A percentile compares a stretch with the other conserved stretches of the same genome.
These are phyloP conservation scores for Psettodes erumei DNA, from an alignment of 2,113 vertebrate species.

Conservation along the genomic window DNA sequence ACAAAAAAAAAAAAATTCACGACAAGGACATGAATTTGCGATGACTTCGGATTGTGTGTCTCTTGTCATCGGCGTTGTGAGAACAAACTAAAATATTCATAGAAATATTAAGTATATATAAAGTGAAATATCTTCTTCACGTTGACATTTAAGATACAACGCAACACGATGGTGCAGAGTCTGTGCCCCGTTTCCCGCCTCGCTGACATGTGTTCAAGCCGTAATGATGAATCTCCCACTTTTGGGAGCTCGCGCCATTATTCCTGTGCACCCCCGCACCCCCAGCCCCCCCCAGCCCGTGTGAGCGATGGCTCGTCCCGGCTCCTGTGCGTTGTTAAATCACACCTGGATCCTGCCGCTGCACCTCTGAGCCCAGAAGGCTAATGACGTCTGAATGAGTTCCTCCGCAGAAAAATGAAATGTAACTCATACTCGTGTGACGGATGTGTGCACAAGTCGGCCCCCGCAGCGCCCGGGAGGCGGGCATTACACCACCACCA, in stretches of 20 bases:
- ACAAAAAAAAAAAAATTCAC: not conserved
- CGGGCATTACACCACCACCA: not conserved
- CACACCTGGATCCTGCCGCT: constrained; percentile 47
- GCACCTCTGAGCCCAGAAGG: constrained; percentile 40
- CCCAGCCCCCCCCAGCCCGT: not conserved
- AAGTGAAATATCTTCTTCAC: not conserved
- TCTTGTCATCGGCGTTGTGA: not conserved
- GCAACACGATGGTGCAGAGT: not conserved
- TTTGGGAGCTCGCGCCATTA: constrained; percentile 18
- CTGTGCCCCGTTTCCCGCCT: not conserved
- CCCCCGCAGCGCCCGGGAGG: constrained; percentile 9
- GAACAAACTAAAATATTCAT: not conserved
- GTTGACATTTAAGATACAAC: not conserved
- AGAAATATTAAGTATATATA: not conserved
- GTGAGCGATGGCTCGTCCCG: constrained; percentile 56
- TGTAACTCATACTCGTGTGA: constrained; percentile 23
- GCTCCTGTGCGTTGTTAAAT: constrained; percentile 54
- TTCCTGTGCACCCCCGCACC: constrained; percentile 6
- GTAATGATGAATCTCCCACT: constrained; percentile 50
- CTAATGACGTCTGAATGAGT: constrained; percentile 61
- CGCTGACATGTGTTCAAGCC: constrained; percentile 14
- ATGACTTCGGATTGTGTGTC: not conserved
- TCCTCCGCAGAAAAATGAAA: constrained; percentile 29
- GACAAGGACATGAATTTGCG: not conserved
- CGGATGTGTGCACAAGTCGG: constrained; percentile 23